Percentiles rank a stretch among this genome's conserved stretches.
phyloP scores from a whole-genome alignment of 92 coral and sea anemone genomes.

The Blastomussa wellsi region DNA sequence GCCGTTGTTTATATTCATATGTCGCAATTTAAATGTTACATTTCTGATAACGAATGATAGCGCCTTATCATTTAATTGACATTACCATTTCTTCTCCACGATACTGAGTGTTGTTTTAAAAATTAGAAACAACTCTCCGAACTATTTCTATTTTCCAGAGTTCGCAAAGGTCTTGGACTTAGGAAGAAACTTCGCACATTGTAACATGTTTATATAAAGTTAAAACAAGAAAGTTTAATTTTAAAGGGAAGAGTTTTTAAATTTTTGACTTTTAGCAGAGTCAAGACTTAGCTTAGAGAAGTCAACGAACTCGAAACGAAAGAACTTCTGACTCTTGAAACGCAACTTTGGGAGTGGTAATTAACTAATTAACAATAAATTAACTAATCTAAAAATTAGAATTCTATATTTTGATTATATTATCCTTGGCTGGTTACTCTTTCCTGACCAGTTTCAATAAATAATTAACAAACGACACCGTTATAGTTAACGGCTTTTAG shows the following conservation, averaged over 20 bases:
- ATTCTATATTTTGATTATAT: no score
- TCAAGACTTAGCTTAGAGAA: neutral
- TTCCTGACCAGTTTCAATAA: neutral
- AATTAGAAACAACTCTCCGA: neutral
- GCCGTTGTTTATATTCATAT: neutral
- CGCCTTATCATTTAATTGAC: no score
- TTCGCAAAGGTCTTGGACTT: neutral
- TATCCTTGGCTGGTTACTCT: neutral
- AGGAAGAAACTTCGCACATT: neutral
- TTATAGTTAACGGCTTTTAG: neutral
- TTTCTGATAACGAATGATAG: neutral
- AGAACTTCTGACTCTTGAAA: neutral
- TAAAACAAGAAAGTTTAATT: neutral
- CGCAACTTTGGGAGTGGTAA: neutral
- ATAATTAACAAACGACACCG: neutral
- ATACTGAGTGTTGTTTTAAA: no score
- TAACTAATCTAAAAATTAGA: neutral
- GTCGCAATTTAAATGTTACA: neutral
- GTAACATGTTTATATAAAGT: neutral
- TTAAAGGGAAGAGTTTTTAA: neutral
- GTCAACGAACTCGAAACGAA: no score
- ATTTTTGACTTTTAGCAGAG: neutral
- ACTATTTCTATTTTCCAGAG: neutral
- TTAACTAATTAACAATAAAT: neutral
- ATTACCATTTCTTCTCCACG: no score